A percentile compares a stretch with the other conserved stretches of the same genome.
These are phyloP conservation scores for Poeciliopsis prolifica DNA, from an alignment of 2,113 vertebrate species.

Conservation along the genomic window DNA sequence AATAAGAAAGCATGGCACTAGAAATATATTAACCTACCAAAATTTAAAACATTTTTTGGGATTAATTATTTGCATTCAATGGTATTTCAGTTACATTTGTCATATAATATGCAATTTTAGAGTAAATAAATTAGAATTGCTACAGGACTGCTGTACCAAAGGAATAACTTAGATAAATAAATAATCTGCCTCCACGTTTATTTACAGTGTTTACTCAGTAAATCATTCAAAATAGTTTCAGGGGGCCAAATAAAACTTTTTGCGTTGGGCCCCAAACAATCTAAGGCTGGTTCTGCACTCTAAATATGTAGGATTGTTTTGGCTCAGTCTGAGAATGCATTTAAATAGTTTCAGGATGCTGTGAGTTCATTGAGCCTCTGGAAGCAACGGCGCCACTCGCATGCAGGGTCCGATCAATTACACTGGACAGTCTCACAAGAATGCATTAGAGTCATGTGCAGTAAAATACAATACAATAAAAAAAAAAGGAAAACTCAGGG, in stretches of 20 bases:
- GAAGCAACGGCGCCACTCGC: constrained; percentile 53
- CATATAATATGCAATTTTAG: too few species aligned
- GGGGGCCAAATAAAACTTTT: not conserved
- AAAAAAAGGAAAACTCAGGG: constrained; percentile 6
- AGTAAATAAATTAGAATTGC: too few species aligned
- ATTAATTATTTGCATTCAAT: not conserved
- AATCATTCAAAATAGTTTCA: not conserved
- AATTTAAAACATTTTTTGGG: not conserved
- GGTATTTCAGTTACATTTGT: not conserved
- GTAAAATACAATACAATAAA: constrained; percentile 34
- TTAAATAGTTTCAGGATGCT: constrained; percentile 77
- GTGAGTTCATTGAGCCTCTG: constrained; percentile 56
- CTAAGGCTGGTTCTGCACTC: constrained; percentile 34
- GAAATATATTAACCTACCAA: too few species aligned
- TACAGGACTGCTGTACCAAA: too few species aligned
- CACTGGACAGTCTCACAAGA: constrained; percentile 52
- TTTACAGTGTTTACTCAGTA: not conserved
- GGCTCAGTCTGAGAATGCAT: constrained; percentile 71
- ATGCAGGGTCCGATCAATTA: constrained; percentile 49
- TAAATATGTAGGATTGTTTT: constrained; percentile 67
- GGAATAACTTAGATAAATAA: too few species aligned
- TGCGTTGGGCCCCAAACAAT: not conserved
- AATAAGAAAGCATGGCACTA: not conserved
- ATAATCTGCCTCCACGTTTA: not conserved
- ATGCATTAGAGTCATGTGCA: constrained; percentile 45